Conservation (phyloP, 2,888 invertebrate genomes). For the Heliconius aoede region DNA sequence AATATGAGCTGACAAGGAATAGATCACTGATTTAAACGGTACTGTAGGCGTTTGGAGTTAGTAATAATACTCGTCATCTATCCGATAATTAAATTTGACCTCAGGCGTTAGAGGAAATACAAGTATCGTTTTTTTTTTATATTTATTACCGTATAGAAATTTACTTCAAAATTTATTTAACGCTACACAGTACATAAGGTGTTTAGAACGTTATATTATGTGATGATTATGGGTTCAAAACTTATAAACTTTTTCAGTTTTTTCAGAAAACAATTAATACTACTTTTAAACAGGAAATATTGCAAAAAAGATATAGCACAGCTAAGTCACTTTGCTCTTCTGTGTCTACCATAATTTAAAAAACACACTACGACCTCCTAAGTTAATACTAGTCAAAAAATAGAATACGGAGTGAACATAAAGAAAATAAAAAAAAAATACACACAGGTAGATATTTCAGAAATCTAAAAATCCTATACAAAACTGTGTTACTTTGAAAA, state of each 20-base stretch:
- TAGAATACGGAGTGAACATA: background rate
- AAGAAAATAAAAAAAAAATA: background rate
- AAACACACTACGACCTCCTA: background rate
- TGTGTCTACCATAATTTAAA: no score
- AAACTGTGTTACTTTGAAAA: conserved; percentile 23
- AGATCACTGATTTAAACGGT: conserved; percentile 67
- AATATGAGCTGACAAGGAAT: conserved; percentile 60
- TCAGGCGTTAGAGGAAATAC: conserved; percentile 67
- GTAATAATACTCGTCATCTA: conserved; percentile 64
- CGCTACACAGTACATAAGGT: conserved; percentile 53
- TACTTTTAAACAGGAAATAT: background rate
- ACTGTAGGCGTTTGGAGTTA: conserved; percentile 68
- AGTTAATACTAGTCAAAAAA: background rate
- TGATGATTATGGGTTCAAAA: background rate
- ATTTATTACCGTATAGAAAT: conserved; percentile 71
- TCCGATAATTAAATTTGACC: conserved; percentile 83
- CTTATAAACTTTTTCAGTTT: background rate
- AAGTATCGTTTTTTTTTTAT: conserved; percentile 56
- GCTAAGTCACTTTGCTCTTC: no score
- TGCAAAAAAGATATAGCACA: no score
- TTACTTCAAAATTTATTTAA: conserved; percentile 74
- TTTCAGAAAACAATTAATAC: background rate
- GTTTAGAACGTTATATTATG: conserved; percentile 8
- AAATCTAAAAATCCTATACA: conserved; percentile 19
- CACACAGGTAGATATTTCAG: background rate